phyloP scores from a whole-genome alignment of 2,797 vertebrate species.

The Phoxinus dragarum region DNA sequence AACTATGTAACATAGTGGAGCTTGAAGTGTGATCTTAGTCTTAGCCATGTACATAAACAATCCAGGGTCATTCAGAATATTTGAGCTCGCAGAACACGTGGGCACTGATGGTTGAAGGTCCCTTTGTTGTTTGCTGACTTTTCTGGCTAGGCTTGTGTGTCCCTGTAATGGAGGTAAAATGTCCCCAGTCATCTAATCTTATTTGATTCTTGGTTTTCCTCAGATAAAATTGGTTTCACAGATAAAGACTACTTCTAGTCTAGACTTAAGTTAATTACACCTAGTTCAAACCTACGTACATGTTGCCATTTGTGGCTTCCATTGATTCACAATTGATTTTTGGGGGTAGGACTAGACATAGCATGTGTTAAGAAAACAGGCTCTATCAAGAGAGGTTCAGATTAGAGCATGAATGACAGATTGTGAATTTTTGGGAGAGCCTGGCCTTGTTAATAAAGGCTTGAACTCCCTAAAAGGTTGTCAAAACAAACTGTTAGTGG shows the following conservation, averaged over 20 bases:
- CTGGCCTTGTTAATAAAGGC: neutral
- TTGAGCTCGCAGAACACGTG: conserved; percentile 25
- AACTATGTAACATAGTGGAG: neutral
- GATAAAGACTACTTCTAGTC: neutral
- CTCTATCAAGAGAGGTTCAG: neutral
- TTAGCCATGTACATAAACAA: neutral
- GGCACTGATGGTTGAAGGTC: conserved; percentile 47
- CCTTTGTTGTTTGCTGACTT: conserved; percentile 49
- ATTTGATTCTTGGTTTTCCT: neutral
- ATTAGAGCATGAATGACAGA: neutral
- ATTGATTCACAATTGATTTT: conserved; percentile 5
- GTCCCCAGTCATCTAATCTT: neutral
- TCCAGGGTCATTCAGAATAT: conserved; percentile 22
- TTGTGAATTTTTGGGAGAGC: neutral
- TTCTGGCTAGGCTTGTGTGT: conserved; percentile 36
- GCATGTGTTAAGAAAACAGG: neutral
- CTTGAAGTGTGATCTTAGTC: neutral
- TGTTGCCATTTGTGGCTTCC: conserved; percentile 3
- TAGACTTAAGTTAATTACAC: neutral
- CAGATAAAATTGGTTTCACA: conserved; percentile 7
- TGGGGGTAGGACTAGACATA: neutral
- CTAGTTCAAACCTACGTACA: neutral
- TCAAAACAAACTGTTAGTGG: neutral
- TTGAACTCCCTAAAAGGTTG: neutral
- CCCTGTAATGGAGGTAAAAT: conserved; percentile 2